A percentile compares a stretch with the other conserved stretches of the same genome.
Evolutionary conservation across 2,797 vertebrate genomes (phyloP).

Genomic region (Phrynocephalus vlangalii): DNA sequence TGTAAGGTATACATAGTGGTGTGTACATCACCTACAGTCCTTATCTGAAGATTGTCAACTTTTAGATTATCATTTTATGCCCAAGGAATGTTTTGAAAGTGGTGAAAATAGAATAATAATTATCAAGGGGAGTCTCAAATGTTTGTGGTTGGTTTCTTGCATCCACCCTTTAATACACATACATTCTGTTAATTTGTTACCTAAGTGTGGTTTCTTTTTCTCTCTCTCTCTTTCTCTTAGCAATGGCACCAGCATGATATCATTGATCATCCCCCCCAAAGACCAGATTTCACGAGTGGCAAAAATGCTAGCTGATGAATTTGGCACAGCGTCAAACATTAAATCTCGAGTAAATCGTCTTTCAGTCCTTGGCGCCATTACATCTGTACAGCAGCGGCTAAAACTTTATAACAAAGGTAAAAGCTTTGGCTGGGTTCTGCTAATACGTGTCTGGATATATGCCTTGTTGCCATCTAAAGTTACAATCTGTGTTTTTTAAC

Average conservation of each 20-base stretch:
- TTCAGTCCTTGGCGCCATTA: slow-evolving; percentile 98
- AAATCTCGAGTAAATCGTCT: slow-evolving; percentile 99
- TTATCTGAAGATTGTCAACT: too few species aligned
- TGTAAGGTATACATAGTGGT: too few species aligned
- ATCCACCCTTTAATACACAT: not conserved
- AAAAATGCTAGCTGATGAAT: slow-evolving; percentile 99
- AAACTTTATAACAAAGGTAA: slow-evolving; percentile 99
- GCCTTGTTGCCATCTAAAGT: not conserved
- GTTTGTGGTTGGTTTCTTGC: not conserved
- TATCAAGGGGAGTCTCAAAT: not conserved
- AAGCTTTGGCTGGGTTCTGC: slow-evolving; percentile 28
- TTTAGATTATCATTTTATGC: too few species aligned
- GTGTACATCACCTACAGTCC: not conserved
- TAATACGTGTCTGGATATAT: not conserved
- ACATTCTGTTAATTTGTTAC: not conserved
- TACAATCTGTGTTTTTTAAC: slow-evolving; percentile 64
- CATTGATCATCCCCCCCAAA: slow-evolving; percentile 99
- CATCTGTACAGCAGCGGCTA: slow-evolving; percentile 99
- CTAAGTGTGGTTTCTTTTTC: slow-evolving; percentile 40
- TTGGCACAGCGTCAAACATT: slow-evolving; percentile 99
- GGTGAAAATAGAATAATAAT: not conserved
- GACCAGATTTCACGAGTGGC: slow-evolving; percentile 99
- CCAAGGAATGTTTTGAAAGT: not conserved
- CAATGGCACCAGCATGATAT: slow-evolving; percentile 99
- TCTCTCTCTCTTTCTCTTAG: slow-evolving; percentile 72